Evolutionary conservation across 2,888 invertebrate species (phyloP).

Genomic region (Troilus luridus): DNA sequence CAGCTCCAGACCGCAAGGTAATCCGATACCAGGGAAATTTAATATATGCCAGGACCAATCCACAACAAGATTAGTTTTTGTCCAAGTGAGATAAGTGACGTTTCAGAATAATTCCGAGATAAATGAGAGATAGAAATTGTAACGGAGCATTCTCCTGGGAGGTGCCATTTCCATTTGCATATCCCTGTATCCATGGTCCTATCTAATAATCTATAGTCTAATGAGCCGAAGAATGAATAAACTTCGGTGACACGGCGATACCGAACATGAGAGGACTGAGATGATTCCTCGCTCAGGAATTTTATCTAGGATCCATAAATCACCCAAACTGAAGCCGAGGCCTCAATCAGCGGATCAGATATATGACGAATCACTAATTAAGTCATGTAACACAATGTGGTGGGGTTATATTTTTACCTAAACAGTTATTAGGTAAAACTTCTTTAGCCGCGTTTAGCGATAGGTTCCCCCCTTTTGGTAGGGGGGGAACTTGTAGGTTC

Average conservation of each 20-base stretch:
- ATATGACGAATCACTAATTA: background rate
- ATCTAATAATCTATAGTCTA: constrained; percentile 37
- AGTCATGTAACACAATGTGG: background rate
- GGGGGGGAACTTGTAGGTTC: too few relatives aligned
- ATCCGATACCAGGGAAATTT: constrained; percentile 1
- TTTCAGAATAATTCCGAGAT: constrained; percentile 43
- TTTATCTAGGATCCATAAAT: constrained; percentile 8
- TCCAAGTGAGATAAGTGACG: constrained; percentile 32
- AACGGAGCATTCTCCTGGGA: constrained; percentile 20
- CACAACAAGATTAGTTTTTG: constrained; percentile 18
- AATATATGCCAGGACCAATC: constrained; percentile 12
- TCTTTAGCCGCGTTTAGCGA: too few relatives aligned
- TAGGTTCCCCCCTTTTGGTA: too few relatives aligned
- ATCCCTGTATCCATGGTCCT: background rate
- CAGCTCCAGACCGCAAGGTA: background rate
- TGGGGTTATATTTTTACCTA: too few relatives aligned
- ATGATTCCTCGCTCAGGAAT: background rate
- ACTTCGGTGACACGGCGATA: background rate
- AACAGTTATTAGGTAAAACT: too few relatives aligned
- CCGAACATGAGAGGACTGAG: constrained; percentile 1
- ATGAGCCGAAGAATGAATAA: background rate
- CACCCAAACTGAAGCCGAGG: background rate
- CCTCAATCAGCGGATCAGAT: background rate
- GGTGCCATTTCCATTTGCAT: constrained; percentile 34
- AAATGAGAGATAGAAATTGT: background rate